A percentile compares a stretch with the other conserved stretches of the same genome.
Conservation (phyloP, 2,797 vertebrate genomes). For the Carduelis carduelis region DNA sequence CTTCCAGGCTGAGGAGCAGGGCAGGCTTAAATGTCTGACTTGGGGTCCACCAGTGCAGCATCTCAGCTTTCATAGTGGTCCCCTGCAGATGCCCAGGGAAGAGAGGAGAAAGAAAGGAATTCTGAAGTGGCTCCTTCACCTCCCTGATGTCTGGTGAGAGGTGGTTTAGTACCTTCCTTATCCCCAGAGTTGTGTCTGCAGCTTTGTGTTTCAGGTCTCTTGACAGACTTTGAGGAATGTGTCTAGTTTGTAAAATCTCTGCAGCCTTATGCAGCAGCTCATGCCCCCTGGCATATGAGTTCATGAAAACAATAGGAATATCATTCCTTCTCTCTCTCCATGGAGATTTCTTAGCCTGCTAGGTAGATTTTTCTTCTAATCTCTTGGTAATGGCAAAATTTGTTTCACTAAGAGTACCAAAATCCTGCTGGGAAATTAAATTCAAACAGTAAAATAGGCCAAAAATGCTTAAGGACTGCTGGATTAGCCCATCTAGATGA, state of each 20-base stretch:
- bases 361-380: neutral
- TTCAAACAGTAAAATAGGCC: neutral
- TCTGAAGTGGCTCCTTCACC: neutral
- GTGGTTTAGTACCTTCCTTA: neutral
- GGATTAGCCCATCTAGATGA: neutral
- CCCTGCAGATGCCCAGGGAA: neutral
- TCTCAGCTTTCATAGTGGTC: rapidly evolving
- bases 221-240: neutral
- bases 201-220: neutral
- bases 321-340: neutral
- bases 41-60: neutral
- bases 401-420: neutral
- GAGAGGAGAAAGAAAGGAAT: neutral
- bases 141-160: neutral
- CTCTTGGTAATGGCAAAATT: neutral
- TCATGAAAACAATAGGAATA: neutral
- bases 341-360: neutral
- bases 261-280: neutral
- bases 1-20: neutral
- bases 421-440: constrained; percentile 20
- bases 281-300: neutral
- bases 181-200: neutral
- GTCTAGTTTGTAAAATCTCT: neutral
- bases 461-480: neutral
- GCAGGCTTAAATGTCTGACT: neutral